A percentile compares a stretch with the other conserved stretches of the same genome.
These are phyloP conservation scores for Oceanodroma leucorhoa DNA, from an alignment of 2,797 vertebrate genomes.

Conservation along the genomic window DNA sequence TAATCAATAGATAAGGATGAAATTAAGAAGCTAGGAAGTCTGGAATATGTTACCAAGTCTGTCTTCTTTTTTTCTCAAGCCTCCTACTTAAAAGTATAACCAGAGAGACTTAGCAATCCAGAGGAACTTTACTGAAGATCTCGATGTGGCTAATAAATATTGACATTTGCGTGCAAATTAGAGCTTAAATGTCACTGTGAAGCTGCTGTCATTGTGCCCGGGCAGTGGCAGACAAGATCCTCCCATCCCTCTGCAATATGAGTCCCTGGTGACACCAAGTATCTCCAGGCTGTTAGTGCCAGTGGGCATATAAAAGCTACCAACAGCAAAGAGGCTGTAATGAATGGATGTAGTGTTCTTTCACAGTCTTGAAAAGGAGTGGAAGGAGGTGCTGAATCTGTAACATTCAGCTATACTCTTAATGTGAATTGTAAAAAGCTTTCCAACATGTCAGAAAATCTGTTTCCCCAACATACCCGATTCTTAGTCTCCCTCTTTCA, in stretches of 20 bases:
- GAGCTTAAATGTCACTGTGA: slow-evolving; percentile 44
- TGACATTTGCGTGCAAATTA: slow-evolving; percentile 45
- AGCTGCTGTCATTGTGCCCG: not conserved
- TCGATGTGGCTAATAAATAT: slow-evolving; percentile 53
- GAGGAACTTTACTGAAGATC: not conserved
- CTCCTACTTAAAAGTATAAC: not conserved
- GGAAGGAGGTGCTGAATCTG: not conserved
- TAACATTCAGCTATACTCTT: not conserved
- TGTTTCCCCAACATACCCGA: not conserved
- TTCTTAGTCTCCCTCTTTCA: not conserved
- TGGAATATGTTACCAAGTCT: not conserved
- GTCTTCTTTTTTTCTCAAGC: not conserved
- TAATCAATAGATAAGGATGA: not conserved
- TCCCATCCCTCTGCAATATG: not conserved
- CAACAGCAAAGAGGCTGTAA: not conserved
- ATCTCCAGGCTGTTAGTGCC: not conserved
- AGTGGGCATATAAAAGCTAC: not conserved
- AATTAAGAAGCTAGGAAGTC: not conserved
- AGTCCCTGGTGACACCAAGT: not conserved
- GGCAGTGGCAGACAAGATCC: not conserved
- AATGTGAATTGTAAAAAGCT: not conserved
- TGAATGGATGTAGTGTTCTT: not conserved
- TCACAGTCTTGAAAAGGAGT: not conserved
- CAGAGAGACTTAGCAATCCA: not conserved
- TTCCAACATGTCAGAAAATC: accelerated